Evolutionary conservation across 2,797 vertebrate genomes (phyloP).

Genomic region (Trichosurus vulpecula): DNA sequence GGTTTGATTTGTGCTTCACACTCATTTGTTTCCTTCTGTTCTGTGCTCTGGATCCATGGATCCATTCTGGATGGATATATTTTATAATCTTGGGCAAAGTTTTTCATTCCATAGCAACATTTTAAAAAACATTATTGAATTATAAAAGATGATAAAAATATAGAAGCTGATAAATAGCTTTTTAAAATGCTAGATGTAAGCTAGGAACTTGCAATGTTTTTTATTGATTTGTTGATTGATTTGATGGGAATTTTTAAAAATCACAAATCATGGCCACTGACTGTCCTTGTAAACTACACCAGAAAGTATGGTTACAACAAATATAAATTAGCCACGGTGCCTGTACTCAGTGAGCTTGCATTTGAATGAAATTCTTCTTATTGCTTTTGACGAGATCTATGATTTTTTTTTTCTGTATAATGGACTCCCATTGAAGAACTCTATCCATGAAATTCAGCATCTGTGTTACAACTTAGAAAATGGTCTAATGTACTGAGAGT

Average conservation of each 20-base stretch:
- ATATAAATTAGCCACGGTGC: not conserved
- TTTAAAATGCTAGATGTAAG: not conserved
- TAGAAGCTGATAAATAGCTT: not conserved
- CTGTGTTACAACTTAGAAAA: too few species aligned
- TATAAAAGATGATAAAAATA: not conserved
- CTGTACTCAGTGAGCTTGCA: not conserved
- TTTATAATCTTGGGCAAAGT: not conserved
- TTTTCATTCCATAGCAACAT: not conserved
- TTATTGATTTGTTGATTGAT: not conserved
- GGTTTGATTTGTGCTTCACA: not conserved
- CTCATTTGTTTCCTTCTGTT: not conserved
- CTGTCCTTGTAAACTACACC: not conserved
- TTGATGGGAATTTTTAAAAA: not conserved
- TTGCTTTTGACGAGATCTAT: too few species aligned
- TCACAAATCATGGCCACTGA: not conserved
- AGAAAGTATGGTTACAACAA: not conserved
- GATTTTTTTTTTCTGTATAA: too few species aligned
- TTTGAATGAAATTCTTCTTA: not conserved
- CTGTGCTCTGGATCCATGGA: not conserved
- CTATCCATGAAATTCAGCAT: too few species aligned
- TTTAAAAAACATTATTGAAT: not conserved
- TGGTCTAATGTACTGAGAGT: too few species aligned
- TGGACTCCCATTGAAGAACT: too few species aligned
- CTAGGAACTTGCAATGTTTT: not conserved
- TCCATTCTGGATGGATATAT: not conserved